phyloP scores from a whole-genome alignment of 2,797 vertebrate species.

The Cirrhinus molitorella region DNA sequence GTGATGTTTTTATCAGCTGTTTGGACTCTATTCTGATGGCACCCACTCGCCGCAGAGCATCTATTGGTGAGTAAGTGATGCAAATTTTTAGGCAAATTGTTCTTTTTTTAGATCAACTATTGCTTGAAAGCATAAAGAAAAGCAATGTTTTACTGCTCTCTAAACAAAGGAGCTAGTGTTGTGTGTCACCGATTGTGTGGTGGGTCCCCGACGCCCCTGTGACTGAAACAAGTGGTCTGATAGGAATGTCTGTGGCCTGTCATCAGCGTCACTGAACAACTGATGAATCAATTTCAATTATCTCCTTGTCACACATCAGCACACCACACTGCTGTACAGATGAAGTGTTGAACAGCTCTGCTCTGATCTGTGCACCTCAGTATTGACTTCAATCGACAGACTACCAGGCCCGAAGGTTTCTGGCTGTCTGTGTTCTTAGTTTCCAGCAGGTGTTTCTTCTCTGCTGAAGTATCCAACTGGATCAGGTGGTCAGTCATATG shows the following conservation, averaged over 20 bases:
- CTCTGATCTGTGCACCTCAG: slow-evolving; percentile 14
- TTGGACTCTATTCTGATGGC: neutral
- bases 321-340: neutral
- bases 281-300: slow-evolving; percentile 47
- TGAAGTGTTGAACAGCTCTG: neutral
- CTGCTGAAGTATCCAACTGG: neutral
- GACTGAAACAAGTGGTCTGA: neutral
- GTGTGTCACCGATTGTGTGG: neutral
- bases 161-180: neutral
- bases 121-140: neutral
- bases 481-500: neutral
- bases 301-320: slow-evolving; percentile 28
- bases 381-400: neutral
- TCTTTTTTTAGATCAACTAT: neutral
- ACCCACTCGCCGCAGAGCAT: neutral
- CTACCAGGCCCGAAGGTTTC: neutral
- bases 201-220: neutral
- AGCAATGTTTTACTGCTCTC: neutral
- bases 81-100: neutral
- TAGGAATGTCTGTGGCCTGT: slow-evolving; percentile 24
- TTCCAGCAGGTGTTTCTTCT: neutral
- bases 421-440: neutral
- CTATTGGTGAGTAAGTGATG: neutral
- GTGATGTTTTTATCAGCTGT: neutral
- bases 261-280: slow-evolving; percentile 1